These are phyloP conservation scores for Syndactyla subalaris DNA, from an alignment of 2,797 vertebrate genomes.

Conservation along the genomic window DNA sequence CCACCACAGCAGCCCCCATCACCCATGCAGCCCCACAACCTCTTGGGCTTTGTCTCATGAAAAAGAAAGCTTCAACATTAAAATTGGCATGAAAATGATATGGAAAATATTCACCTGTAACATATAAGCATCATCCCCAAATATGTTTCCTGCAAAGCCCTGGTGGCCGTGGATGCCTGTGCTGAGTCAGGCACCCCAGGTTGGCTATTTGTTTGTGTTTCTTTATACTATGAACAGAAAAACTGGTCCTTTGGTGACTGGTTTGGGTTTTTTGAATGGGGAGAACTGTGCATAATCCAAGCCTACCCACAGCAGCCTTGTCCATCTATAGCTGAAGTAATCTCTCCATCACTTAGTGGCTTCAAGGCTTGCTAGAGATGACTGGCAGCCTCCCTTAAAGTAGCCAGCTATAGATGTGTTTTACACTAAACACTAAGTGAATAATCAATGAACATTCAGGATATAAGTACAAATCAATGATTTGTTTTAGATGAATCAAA, in stretches of 20 bases:
- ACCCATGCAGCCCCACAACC: background rate
- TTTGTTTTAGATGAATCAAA: slow-evolving; percentile 57
- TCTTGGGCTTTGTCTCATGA: background rate
- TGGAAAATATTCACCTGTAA: background rate
- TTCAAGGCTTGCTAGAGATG: slow-evolving; percentile 23
- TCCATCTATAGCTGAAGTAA: background rate
- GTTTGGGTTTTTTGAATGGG: background rate
- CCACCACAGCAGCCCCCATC: background rate
- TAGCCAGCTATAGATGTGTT: slow-evolving; percentile 18
- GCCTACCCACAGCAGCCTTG: background rate
- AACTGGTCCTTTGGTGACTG: background rate
- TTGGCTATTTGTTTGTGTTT: background rate
- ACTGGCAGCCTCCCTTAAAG: slow-evolving; percentile 38
- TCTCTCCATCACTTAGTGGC: background rate
- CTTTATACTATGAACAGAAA: background rate
- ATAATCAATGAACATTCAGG: slow-evolving; percentile 55
- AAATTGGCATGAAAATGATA: background rate
- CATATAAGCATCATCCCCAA: background rate
- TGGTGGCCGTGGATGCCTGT: background rate
- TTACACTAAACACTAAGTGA: slow-evolving; percentile 46
- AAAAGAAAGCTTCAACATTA: background rate
- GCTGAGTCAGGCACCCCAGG: background rate
- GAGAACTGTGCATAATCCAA: background rate
- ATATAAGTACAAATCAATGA: slow-evolving; percentile 53
- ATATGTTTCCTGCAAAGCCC: background rate